Percentiles rank a stretch among this genome's conserved stretches.
Conservation (phyloP, 2,113 vertebrate species). For the Patagioenas fasciata region DNA sequence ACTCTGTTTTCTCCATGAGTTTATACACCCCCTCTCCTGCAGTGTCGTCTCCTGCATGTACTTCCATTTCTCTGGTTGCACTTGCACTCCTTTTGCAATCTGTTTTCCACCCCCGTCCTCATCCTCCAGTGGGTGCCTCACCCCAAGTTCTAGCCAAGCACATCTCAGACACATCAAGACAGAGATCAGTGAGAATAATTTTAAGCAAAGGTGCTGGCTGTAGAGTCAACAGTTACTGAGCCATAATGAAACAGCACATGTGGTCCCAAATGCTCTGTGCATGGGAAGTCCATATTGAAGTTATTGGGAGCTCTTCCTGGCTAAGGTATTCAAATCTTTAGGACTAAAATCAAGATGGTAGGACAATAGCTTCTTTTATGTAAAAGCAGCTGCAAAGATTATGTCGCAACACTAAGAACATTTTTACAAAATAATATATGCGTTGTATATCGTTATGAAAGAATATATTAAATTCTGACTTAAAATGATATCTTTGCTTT, state of each 20-base stretch:
- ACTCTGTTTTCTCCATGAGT: neutral
- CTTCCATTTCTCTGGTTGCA: neutral
- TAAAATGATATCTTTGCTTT: neutral
- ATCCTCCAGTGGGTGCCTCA: neutral
- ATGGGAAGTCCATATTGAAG: neutral
- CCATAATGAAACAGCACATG: neutral
- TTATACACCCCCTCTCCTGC: neutral
- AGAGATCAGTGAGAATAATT: neutral
- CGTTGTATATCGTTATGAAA: neutral
- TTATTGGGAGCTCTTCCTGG: neutral
- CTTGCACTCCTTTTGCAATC: neutral
- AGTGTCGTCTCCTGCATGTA: neutral
- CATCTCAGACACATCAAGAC: neutral
- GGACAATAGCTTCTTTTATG: neutral
- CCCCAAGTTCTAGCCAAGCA: neutral
- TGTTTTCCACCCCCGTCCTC: neutral
- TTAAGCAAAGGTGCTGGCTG: neutral
- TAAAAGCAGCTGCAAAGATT: neutral
- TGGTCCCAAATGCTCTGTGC: neutral
- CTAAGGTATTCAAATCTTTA: neutral
- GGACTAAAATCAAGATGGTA: neutral
- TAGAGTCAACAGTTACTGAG: neutral
- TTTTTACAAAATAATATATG: neutral
- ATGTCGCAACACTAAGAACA: neutral
- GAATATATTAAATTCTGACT: neutral